Evolutionary conservation across 2,113 vertebrate genomes (phyloP), one percentile per base, ranked within the genome.

Genomic region (Drymodes brunneopygia): DNA sequence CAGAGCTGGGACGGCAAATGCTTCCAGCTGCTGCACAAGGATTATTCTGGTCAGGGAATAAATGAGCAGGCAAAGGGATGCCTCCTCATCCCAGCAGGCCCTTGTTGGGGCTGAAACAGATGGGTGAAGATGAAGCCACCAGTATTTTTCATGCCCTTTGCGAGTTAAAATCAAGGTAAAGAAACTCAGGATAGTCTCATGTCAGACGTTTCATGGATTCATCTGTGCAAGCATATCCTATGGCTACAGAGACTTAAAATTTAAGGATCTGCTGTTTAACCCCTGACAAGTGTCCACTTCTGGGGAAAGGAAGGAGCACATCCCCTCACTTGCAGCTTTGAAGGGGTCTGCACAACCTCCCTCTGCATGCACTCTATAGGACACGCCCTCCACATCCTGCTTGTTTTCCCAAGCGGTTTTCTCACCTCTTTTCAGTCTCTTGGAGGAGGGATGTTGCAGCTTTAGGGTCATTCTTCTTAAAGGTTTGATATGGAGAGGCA

Each of bases 371-470:
- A 23, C 33, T 44, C 22, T 1, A 1, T 1, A 40, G 45, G 18
- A 45, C 23, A 48, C 8, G 2, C 38, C 15, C 35, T 80, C 53
- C n/a, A 18, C 2, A 3, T 25, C 40, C 75, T 69, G 12, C 24
- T 75, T 22, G 33, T 62, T 81, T 86, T 25, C 45, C 38, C 38
- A 36, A 60, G 38, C 0, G 0, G 11, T 50, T 89, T 92, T 40
- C 87, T 95, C 81, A 99, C 98, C 97, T 98, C 82, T 98, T 89
- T 84, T 97, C 97, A n/a, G 93, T 97, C 82, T 98, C 94, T 15
- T 87, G 84, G 21, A 98, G 97, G 12, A 98, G 97, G 4, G 54
- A 79, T 45, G 70, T 87, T 60, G 99, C 99, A 92, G 95, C 94
- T 94, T 98, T 61, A 0, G 97, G 98, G 56, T 99, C 92, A 1